phyloP scores from a whole-genome alignment of 2,113 vertebrate species.

The Cacatua alba region DNA sequence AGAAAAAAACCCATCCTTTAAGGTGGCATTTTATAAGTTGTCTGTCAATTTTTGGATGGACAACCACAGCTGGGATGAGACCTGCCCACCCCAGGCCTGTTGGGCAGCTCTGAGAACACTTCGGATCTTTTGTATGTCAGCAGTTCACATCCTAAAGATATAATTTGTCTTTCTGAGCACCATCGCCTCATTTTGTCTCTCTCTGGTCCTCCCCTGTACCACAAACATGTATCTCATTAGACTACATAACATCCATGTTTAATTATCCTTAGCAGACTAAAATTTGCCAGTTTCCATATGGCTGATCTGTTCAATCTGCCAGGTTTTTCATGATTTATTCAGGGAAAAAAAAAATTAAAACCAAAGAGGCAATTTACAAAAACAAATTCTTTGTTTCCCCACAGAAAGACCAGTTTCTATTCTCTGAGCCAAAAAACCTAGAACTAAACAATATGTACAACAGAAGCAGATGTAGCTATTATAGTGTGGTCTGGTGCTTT shows the following conservation, averaged over 20 bases:
- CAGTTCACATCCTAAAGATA: neutral
- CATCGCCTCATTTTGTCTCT: neutral
- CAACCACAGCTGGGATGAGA: neutral
- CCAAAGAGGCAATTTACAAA: constrained; percentile 52
- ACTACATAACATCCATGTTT: neutral
- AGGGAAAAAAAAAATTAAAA: neutral
- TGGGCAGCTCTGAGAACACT: neutral
- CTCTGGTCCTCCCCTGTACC: neutral
- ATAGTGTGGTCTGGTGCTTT: constrained; percentile 15
- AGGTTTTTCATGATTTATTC: constrained; percentile 53
- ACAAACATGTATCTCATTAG: constrained; percentile 22
- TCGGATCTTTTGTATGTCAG: neutral
- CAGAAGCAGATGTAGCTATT: constrained; percentile 67
- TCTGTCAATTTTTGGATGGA: neutral
- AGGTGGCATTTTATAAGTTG: neutral
- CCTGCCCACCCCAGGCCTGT: neutral
- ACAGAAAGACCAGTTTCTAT: constrained; percentile 63
- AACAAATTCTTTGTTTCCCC: constrained; percentile 68
- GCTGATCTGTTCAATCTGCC: constrained; percentile 50
- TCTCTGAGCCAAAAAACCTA: constrained; percentile 38
- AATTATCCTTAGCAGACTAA: constrained; percentile 45
- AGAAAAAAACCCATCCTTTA: neutral
- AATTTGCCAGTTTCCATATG: constrained; percentile 63
- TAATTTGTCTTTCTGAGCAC: neutral
- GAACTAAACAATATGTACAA: constrained; percentile 58